Evolutionary conservation across 2,797 vertebrate species (phyloP).

Genomic region (Enteromius radiatus): DNA sequence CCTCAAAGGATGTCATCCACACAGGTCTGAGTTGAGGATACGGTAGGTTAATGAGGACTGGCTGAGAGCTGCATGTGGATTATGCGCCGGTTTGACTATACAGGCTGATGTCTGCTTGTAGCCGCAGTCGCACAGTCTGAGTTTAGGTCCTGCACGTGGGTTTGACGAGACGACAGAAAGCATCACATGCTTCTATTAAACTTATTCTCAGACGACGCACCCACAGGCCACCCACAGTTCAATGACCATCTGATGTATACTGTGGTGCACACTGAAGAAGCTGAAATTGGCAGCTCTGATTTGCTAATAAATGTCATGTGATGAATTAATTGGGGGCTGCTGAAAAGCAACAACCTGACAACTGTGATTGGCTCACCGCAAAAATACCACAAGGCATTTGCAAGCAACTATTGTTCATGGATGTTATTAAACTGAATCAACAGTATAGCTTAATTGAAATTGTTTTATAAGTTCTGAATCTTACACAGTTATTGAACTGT

Average conservation of each 20-base stretch:
- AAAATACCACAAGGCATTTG: not conserved
- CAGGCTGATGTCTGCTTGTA: conserved; percentile 8
- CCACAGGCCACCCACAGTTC: conserved; percentile 19
- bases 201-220: not conserved
- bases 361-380: not conserved
- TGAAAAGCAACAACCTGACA: not conserved
- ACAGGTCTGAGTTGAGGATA: conserved; percentile 50
- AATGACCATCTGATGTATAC: not conserved
- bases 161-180: conserved; percentile 35
- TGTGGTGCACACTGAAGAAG: not conserved
- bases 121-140: conserved; percentile 1
- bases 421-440: not conserved
- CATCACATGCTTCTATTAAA: conserved; percentile 25
- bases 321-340: not conserved
- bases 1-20: conserved; percentile 54
- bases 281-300: not conserved
- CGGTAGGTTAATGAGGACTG: conserved; percentile 61
- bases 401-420: not conserved
- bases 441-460: no score
- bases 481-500: not conserved
- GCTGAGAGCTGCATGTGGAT: conserved; percentile 50
- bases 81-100: conserved; percentile 41
- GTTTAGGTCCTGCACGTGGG: conserved; percentile 27
- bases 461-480: not conserved
- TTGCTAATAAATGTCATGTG: not conserved